Evolutionary conservation across 2,113 vertebrate genomes (phyloP).

Genomic region (Acanthochromis polyacanthus): DNA sequence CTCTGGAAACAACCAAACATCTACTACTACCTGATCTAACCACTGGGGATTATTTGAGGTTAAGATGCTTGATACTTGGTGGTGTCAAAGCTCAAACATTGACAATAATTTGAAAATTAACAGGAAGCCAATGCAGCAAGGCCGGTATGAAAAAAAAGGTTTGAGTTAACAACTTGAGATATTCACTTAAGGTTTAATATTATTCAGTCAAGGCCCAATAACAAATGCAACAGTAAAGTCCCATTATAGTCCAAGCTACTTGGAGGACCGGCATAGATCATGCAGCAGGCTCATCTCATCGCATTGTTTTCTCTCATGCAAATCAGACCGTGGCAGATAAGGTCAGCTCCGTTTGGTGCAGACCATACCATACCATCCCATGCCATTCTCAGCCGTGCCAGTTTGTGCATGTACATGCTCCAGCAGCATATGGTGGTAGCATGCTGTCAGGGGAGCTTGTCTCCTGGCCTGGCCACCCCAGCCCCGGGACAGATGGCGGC

Average conservation of each 20-base stretch:
- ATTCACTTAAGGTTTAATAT: neutral
- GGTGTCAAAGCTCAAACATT: no score
- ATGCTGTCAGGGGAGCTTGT: constrained; percentile 86
- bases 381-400: constrained; percentile 51
- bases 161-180: no score
- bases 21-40: no score
- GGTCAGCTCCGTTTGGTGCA: constrained; percentile 46
- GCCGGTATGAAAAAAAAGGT: no score
- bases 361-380: constrained; percentile 34
- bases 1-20: no score
- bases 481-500: constrained; percentile 90
- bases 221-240: neutral
- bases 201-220: neutral
- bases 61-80: no score
- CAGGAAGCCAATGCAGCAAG: no score
- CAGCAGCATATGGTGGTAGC: constrained; percentile 87
- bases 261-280: neutral
- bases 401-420: constrained; percentile 47
- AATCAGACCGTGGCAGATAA: constrained; percentile 33
- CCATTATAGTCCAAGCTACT: neutral
- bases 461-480: constrained; percentile 83
- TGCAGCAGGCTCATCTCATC: neutral
- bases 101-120: no score
- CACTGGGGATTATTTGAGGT: no score
- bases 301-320: constrained; percentile 23